A percentile compares a stretch with the other conserved stretches of the same genome.
Conservation (phyloP, 2,113 vertebrate species). For the Stegastes partitus region DNA sequence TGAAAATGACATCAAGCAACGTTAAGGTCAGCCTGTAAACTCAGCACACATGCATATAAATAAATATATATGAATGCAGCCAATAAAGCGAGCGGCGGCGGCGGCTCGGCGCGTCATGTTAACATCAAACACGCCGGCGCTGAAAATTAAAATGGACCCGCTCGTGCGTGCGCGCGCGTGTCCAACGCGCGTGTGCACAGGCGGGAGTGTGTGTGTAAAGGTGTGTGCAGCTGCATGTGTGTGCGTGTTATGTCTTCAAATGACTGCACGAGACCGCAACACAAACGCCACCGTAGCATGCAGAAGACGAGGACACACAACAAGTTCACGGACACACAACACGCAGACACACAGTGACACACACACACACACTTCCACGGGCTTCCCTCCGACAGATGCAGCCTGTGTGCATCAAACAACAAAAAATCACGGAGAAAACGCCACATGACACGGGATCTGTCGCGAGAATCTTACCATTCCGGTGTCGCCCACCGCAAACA, state of each 20-base stretch:
- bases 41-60: constrained; percentile 10
- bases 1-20: constrained; percentile 62
- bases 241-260: constrained; percentile 3
- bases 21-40: constrained; percentile 69
- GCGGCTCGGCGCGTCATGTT: constrained; percentile 28
- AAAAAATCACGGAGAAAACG: constrained; percentile 78
- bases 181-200: neutral
- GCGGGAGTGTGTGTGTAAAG: neutral
- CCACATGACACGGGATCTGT: constrained; percentile 58
- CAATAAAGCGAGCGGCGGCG: neutral
- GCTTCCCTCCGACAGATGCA: constrained; percentile 65
- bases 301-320: constrained; percentile 46
- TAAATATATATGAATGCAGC: neutral
- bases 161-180: constrained; percentile 25
- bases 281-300: constrained; percentile 34
- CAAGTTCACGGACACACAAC: constrained; percentile 59
- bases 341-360: constrained; percentile 17
- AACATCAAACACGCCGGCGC: constrained; percentile 25
- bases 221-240: constrained; percentile 13
- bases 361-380: constrained; percentile 44
- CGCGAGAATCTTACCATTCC: constrained; percentile 86
- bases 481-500: constrained; percentile 57
- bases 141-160: constrained; percentile 63
- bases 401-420: constrained; percentile 64
- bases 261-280: constrained; percentile 33